phyloP scores from a whole-genome alignment of 1,140 invertebrate species.

The Drosophila repleta region DNA sequence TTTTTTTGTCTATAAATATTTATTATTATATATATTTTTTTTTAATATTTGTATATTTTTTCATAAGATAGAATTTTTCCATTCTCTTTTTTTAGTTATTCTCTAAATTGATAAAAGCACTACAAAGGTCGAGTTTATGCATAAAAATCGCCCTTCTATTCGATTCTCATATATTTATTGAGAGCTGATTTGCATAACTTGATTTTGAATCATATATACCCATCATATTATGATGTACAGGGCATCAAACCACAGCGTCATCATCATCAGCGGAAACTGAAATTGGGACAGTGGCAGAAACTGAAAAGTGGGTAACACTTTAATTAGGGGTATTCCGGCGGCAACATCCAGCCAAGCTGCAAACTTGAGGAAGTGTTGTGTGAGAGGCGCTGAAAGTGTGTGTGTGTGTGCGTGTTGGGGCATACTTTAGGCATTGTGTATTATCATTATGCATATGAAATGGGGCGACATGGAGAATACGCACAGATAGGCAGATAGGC shows the following conservation, averaged over 20 bases:
- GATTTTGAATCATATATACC: not conserved
- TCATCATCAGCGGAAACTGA: constrained; percentile 23
- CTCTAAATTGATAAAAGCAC: too few species aligned
- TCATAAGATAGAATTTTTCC: too few species aligned
- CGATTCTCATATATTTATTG: not conserved
- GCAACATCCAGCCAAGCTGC: constrained; percentile 42
- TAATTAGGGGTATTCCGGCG: constrained; percentile 43
- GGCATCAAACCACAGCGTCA: constrained; percentile 15
- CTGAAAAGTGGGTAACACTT: constrained; percentile 47
- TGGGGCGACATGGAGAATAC: constrained; percentile 14
- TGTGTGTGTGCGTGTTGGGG: constrained; percentile 5
- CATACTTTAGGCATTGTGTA: constrained; percentile 28
- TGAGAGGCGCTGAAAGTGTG: constrained; percentile 8
- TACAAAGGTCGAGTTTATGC: not conserved
- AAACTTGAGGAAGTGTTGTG: constrained; percentile 2
- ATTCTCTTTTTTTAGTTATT: too few species aligned
- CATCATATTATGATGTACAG: not conserved
- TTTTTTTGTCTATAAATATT: too few species aligned
- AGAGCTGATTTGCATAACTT: constrained; percentile 25
- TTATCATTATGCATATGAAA: constrained; percentile 70
- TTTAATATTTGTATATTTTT: too few species aligned
- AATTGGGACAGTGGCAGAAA: constrained; percentile 16
- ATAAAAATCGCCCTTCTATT: not conserved
- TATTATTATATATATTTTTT: too few species aligned
- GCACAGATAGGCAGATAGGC: constrained; percentile 30